Percentiles rank a stretch among this genome's conserved stretches.
Evolutionary conservation across 2,113 vertebrate species (phyloP).

Genomic region (Chroicocephalus ridibundus): DNA sequence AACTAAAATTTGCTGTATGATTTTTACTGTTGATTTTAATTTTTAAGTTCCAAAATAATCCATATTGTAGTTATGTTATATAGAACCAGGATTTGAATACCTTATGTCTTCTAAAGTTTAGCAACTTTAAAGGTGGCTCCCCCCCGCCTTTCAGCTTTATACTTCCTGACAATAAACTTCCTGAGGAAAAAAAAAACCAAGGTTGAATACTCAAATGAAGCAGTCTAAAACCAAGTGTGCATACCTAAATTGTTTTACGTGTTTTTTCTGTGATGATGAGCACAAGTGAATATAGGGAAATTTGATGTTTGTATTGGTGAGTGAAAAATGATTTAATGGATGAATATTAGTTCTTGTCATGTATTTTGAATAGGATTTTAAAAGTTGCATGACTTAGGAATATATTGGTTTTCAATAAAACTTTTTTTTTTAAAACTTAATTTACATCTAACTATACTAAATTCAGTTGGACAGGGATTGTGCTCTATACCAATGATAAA

Average conservation of each 20-base stretch:
- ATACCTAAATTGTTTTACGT: not conserved
- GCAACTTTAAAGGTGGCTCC: not conserved
- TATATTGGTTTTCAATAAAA: not conserved
- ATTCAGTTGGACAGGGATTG: not conserved
- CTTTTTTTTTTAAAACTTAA: not conserved
- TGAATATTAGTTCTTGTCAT: not conserved
- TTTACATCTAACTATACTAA: not conserved
- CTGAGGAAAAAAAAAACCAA: not conserved
- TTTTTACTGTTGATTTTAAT: not conserved
- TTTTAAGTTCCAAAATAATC: not conserved
- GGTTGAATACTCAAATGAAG: not conserved
- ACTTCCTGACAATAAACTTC: not conserved
- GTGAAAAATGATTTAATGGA: not conserved
- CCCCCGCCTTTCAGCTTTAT: not conserved
- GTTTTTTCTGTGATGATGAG: not conserved
- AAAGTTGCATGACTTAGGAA: not conserved
- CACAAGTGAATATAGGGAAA: not conserved
- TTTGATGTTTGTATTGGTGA: not conserved
- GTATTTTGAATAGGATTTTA: not conserved
- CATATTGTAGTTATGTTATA: not conserved
- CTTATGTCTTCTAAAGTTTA: not conserved
- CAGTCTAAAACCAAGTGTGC: not conserved
- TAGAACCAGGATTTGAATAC: not conserved
- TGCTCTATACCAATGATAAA: not conserved
- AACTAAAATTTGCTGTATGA: not conserved